phyloP scores from a whole-genome alignment of 2,113 vertebrate species.

The Forbesichthys agassizii region DNA sequence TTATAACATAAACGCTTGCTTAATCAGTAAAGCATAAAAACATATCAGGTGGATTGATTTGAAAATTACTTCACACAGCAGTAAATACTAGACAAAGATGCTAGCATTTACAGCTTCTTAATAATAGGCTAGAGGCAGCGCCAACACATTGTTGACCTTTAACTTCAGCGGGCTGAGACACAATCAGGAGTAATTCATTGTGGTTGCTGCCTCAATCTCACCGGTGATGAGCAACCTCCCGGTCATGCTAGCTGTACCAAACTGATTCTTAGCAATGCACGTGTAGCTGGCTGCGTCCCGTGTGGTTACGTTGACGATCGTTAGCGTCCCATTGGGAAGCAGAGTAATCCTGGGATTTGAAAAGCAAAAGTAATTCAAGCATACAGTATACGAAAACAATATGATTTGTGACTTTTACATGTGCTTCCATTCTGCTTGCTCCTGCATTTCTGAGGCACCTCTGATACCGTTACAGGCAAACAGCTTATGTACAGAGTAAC shows the following conservation, averaged over 20 bases:
- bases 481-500: too few relatives aligned
- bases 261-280: slow-evolving; percentile 89
- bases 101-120: not conserved
- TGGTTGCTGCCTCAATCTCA: slow-evolving; percentile 45
- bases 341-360: slow-evolving; percentile 76
- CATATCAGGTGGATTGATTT: too few relatives aligned
- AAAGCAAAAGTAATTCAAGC: not conserved
- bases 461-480: not conserved
- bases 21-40: too few relatives aligned
- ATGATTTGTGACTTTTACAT: slow-evolving; percentile 18
- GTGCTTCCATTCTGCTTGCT: slow-evolving; percentile 10
- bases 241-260: slow-evolving; percentile 86
- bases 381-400: not conserved
- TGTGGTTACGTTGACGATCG: slow-evolving; percentile 85
- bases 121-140: not conserved
- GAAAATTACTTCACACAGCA: not conserved
- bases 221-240: slow-evolving; percentile 86
- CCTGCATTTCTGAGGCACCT: not conserved
- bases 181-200: not conserved
- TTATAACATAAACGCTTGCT: too few relatives aligned
- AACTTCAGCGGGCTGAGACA: slow-evolving; percentile 11
- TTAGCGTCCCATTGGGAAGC: slow-evolving; percentile 84
- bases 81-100: too few relatives aligned
- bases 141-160: slow-evolving; percentile 6
- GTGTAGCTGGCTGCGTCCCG: slow-evolving; percentile 85